Base-by-base conservation (phyloP, 2,113 vertebrate genomes). In the Thymallus thymallus region DNA sequence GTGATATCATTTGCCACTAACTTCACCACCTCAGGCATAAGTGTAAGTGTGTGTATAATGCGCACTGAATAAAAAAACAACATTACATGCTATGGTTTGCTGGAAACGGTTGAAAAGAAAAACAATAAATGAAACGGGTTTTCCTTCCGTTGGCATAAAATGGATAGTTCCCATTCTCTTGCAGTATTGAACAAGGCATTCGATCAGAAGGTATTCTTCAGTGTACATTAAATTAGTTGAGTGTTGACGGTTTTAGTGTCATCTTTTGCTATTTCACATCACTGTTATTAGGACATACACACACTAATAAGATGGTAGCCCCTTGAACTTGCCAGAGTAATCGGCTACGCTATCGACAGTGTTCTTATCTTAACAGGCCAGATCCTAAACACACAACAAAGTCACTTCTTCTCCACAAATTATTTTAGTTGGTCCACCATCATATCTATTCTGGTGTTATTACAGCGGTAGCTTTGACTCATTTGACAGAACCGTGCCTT, bases 1-100 rank as follows among this genome's bases (percentile, higher is more conserved):
- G 84, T 87, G 78, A 72, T 24, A 68, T 75, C 67, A 71, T 73
- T 74, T 80, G 79, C 77, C 5, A 24, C 45, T 48, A 65, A 73
- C 64, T 67, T 75, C 41, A 81, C 69, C 75, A 66, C 63, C 74
- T 69, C 79, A 68, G 76, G 75, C 80, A 32, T 73, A 18, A 29
- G 48, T 70, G 70, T 32, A 61, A 73, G 58, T 24, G 60, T 62
- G 67, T 68, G 35, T 70, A 68, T 30, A 68, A 80, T 66, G 56
- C 48, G 77, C 51, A 78, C 75, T 84, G 71, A 72, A 75, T 71
- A 32, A 41, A 62, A 41, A 62, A 41, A 70, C 74, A 80, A 76
- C 63, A 65, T 63, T 35, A 79, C 82, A 84, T 84, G 82, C 78
- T 68, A 63, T 51, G 63, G 67, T 56, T 30, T 71, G 23, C 51